A percentile compares a stretch with the other conserved stretches of the same genome.
These are phyloP conservation scores for Plebejus argus DNA, from an alignment of 2,888 invertebrate genomes.

Conservation along the genomic window DNA sequence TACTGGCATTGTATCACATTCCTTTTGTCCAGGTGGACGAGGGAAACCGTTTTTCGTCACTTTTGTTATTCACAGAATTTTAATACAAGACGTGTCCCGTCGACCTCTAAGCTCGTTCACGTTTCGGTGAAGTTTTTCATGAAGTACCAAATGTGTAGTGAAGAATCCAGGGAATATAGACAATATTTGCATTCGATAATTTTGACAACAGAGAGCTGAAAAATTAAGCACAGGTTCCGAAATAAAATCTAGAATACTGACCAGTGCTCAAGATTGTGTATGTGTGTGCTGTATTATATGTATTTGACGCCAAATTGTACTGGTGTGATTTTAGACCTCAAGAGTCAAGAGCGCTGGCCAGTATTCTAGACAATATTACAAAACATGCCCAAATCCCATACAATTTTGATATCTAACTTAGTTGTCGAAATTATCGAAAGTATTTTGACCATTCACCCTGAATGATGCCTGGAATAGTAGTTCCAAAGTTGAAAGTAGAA, in stretches of 20 bases:
- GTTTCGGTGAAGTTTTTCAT: constrained; percentile 44
- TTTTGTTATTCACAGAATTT: constrained; percentile 76
- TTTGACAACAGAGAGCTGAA: too few species aligned
- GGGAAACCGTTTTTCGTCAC: constrained; percentile 61
- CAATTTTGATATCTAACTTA: not conserved
- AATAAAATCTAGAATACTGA: too few species aligned
- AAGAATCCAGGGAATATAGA: not conserved
- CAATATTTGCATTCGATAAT: too few species aligned
- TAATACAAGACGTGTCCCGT: constrained; percentile 68
- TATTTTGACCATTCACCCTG: too few species aligned
- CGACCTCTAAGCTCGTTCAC: constrained; percentile 43
- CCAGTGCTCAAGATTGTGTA: too few species aligned
- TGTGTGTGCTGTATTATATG: too few species aligned
- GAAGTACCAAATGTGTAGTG: constrained; percentile 11
- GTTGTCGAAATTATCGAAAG: too few species aligned
- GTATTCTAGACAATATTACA: not conserved
- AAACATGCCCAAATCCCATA: not conserved
- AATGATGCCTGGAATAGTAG: not conserved
- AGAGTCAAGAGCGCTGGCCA: not conserved
- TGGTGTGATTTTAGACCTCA: not conserved
- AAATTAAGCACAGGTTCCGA: too few species aligned
- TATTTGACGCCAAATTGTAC: too few species aligned
- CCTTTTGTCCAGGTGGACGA: constrained; percentile 66
- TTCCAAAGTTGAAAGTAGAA: too few species aligned
- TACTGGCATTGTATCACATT: constrained; percentile 74